Base-by-base conservation (phyloP, 2,888 invertebrate genomes). In the Lomographa bimaculata region DNA sequence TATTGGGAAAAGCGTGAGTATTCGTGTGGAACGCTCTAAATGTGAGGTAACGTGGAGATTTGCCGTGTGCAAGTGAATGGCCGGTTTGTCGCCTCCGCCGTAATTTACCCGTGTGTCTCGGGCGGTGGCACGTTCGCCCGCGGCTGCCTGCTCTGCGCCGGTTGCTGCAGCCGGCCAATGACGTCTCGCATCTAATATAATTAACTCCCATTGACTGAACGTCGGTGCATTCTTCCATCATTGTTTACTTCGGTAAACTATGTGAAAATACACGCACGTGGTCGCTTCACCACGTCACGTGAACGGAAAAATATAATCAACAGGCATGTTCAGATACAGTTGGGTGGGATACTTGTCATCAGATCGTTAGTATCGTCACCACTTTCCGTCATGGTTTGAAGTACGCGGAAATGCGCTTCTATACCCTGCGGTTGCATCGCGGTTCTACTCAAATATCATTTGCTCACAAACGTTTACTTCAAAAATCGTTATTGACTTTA, bases 181-280 rank as follows among this genome's bases (percentile, higher is more conserved):
- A 72, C 70, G 72, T 71, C 69, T 71, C 65, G 57, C 66, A 65
- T 64, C 71, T 66, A 60, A 70, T 67, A 70, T 70, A 77, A 80
- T 81, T 79, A 75, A 69, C 69, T 68, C 65, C 64, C 73, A 76
- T 80, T 81, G 77, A 75, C 74, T 71, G 66, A 49, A 63, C 59
- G 61, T 59, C 61, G 53, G 55, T 53, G 56, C 57, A 61, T 69
- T 66, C 64, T 60, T 55, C 54, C 59, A 57, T 64, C 53, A 58
- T 66, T 67, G 70, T 78, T 78, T 73, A 70, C 69, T 47, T 69
- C 56, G 45, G 54, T 59, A 57, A 66, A 64, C 63, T 57, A 56
- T 64, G 56, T 54, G 53, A 54, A 63, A 49, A 35, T 46, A 46
- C 28, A 44, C 52, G 50, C 71, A 71, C 67, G 71, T 71, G 65